These are phyloP conservation scores for Sinhomidia bicolor DNA, from an alignment of 2,888 invertebrate genomes.

Conservation along the genomic window DNA sequence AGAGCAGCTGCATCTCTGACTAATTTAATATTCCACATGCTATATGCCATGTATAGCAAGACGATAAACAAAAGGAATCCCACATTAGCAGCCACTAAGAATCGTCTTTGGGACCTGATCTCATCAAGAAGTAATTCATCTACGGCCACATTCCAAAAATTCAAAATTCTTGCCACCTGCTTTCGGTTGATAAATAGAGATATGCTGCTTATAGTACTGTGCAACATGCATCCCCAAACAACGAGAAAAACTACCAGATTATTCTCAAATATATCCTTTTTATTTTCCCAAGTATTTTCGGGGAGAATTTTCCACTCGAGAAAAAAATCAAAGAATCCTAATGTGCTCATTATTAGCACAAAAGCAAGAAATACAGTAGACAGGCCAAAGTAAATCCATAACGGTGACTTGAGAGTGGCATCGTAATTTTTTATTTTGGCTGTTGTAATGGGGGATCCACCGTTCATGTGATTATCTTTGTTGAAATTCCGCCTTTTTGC, in stretches of 20 bases:
- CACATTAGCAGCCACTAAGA: constrained; percentile 71
- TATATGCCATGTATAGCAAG: constrained; percentile 67
- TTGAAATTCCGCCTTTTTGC: not conserved
- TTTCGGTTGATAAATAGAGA: constrained; percentile 72
- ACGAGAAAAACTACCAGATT: constrained; percentile 79
- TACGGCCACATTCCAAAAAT: constrained; percentile 76
- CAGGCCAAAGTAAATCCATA: constrained; percentile 76
- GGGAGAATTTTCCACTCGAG: constrained; percentile 73
- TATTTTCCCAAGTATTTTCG: constrained; percentile 54
- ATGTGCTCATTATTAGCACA: constrained; percentile 69
- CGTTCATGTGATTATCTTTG: not conserved
- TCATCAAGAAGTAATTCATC: constrained; percentile 70
- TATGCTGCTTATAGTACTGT: constrained; percentile 74
- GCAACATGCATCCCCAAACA: constrained; percentile 78
- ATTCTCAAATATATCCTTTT: constrained; percentile 67
- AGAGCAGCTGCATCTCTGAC: constrained; percentile 75
- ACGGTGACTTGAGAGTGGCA: constrained; percentile 44
- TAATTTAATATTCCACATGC: constrained; percentile 34
- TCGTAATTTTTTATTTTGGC: constrained; percentile 27
- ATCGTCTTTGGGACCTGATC: constrained; percentile 63
- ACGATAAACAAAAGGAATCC: constrained; percentile 74
- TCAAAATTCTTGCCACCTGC: constrained; percentile 72
- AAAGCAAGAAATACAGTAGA: constrained; percentile 66
- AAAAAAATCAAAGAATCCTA: constrained; percentile 76
- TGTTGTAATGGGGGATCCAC: not conserved